Evolutionary conservation across 2,797 vertebrate species (phyloP), one percentile per base, ranked within the genome.

Genomic region (Danio jaintianensis): DNA sequence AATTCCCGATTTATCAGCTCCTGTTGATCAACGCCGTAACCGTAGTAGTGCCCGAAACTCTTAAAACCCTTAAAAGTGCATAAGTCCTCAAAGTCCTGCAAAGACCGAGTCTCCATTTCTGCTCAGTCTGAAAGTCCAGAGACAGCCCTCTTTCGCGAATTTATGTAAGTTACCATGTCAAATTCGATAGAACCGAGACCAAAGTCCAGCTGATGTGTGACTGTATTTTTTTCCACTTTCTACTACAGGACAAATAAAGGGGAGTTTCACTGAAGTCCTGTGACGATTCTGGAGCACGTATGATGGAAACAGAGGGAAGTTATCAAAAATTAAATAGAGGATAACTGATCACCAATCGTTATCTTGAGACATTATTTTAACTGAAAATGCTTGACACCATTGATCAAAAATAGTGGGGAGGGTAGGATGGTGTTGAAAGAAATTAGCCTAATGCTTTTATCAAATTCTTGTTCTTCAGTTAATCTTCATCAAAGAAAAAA

Each of bases 1-100:
- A 95, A 95, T 82, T 95, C 93, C 38, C 43, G 72, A 66, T 87
- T 83, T 16, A 91, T 80, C 79, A 90, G 52, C 12, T 89, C 88
- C 11, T 72, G 18, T 0, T 93, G 79, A 68, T 92, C 78, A 18
- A 9, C 69, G 0, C 53, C 88, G 11, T 93, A 91, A 1, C 92
- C 92, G 63, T 93, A 93, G 52, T 80, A 84, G 43, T 80, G 48
- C 81, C 92, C 93, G 16, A 85, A 1, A 75, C 85, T 83, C 71
- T 80, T 81, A 22, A 92, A 95, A 75, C 75, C 85, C 70, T 93
- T 88, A 29, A 92, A 90, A 36, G 86, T 83, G 87, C 90, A 91
- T 12, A 94, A 83, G 22, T 89, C 55, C 9, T 82, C 75, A 71
- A 94, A 92, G 58, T 92, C 91, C 47, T 16, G 40, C 52, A 10